Conservation (phyloP, 2,797 vertebrate genomes). For the Propithecus deckenii region DNA sequence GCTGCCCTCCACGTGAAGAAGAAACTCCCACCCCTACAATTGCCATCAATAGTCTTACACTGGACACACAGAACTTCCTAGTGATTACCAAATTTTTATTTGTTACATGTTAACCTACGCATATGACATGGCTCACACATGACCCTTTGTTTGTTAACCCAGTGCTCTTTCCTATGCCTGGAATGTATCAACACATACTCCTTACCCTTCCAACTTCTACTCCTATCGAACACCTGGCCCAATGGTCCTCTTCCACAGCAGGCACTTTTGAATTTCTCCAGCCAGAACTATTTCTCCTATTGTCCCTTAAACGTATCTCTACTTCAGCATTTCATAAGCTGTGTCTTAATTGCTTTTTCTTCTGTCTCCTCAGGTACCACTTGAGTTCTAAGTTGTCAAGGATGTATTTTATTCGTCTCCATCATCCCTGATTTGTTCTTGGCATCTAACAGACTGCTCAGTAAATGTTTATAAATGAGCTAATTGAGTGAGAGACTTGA, state of each 20-base stretch:
- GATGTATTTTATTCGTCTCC: slow-evolving; percentile 28
- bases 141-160: background rate
- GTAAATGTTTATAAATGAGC: background rate
- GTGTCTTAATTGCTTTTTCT: slow-evolving; percentile 50
- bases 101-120: background rate
- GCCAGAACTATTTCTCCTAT: background rate
- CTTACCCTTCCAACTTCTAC: background rate
- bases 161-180: background rate
- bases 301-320: background rate
- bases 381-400: background rate
- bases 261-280: background rate
- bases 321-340: background rate
- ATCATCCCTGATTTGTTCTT: background rate
- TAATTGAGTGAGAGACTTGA: slow-evolving; percentile 21
- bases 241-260: background rate
- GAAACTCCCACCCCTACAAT: background rate
- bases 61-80: background rate
- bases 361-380: background rate
- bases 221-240: background rate
- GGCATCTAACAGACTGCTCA: slow-evolving; percentile 13
- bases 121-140: too few relatives aligned
- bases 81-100: background rate
- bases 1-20: background rate
- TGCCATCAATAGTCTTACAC: background rate
- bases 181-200: background rate